Base-by-base conservation (phyloP, 2,113 vertebrate species). In the Albula glossodonta region DNA sequence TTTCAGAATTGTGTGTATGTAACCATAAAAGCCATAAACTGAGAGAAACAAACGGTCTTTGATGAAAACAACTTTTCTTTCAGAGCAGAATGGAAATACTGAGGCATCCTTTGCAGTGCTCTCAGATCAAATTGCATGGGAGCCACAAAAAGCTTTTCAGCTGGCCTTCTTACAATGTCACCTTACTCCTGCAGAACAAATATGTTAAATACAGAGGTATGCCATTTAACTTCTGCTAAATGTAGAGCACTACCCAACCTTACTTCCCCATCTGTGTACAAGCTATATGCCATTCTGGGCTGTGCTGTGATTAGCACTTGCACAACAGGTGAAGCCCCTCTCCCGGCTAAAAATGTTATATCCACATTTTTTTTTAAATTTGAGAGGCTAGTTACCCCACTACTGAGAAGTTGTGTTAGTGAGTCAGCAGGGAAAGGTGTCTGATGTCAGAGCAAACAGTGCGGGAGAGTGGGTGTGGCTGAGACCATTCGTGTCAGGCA, bases 391-490 rank as follows among this genome's bases (percentile, higher is more conserved):
- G 31, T 82, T 70, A 70, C 57, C 78, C 52, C 3, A 15, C 48
- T 78, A 81, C 51, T 70, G 53, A 87, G 49, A 60, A 51, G 41
- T 57, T 53, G 48, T 50, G 10, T 80, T 57, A 52, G 49, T 87
- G 83, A 88, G 88, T 85, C 85, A 86, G 80, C 80, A 51, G 50
- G 49, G 53, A 25, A 53, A 77, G 81, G 86, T 78, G 56, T 89
- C 51, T 78, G 56, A 51, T 89, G 77, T 86, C 63, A 74, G 17
- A 41, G 66, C 77, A 83, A 78, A 87, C 80, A 83, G 50, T 85
- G 77, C 87, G 88, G 89, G 88, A 89, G 89, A 78, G 66, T 74
- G 78, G 87, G 88, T 85, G 89, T 85, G 82, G 49, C 85, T n/a
- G 22, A 85, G 57, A 9, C 48, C 22, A 82, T 50, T 57, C 74